These are phyloP conservation scores for Poecilus cupreus DNA, from an alignment of 2,888 invertebrate genomes.

Conservation along the genomic window DNA sequence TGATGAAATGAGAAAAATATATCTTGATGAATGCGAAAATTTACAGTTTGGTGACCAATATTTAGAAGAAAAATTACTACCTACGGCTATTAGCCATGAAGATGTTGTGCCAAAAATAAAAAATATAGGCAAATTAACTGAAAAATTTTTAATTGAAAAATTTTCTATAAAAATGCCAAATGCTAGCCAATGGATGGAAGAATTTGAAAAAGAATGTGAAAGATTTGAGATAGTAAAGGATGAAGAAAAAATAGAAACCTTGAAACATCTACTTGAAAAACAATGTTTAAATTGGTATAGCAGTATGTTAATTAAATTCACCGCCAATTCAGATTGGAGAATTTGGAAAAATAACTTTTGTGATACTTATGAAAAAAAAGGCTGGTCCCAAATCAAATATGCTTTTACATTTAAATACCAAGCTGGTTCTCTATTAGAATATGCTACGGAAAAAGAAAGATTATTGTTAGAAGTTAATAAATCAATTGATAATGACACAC, in stretches of 20 bases:
- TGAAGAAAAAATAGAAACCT: neutral
- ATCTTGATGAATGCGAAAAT: conserved; percentile 42
- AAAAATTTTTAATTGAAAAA: conserved; percentile 19
- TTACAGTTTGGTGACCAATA: conserved; percentile 37
- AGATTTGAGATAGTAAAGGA: no score
- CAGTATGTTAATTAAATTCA: no score
- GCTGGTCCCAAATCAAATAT: conserved; percentile 58
- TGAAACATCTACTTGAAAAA: conserved; percentile 47
- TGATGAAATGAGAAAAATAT: conserved; percentile 31
- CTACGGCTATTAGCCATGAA: conserved; percentile 6
- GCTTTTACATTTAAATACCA: no score
- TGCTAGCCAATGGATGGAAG: neutral
- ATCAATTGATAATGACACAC: conserved; percentile 43
- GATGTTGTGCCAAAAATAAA: neutral
- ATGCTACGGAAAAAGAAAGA: no score
- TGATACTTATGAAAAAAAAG: conserved; percentile 59
- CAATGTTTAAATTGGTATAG: conserved; percentile 58
- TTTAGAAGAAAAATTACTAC: conserved; percentile 24
- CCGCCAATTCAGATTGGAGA: conserved; percentile 53
- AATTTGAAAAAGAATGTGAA: conserved; percentile 25
- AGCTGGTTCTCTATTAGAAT: no score
- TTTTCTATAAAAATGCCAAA: neutral
- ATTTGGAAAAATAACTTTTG: conserved; percentile 59
- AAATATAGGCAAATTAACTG: conserved; percentile 3
- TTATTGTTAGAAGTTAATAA: no score